These are phyloP conservation scores for Lepidostoma basale DNA, from an alignment of 1,140 invertebrate genomes.

Conservation along the genomic window DNA sequence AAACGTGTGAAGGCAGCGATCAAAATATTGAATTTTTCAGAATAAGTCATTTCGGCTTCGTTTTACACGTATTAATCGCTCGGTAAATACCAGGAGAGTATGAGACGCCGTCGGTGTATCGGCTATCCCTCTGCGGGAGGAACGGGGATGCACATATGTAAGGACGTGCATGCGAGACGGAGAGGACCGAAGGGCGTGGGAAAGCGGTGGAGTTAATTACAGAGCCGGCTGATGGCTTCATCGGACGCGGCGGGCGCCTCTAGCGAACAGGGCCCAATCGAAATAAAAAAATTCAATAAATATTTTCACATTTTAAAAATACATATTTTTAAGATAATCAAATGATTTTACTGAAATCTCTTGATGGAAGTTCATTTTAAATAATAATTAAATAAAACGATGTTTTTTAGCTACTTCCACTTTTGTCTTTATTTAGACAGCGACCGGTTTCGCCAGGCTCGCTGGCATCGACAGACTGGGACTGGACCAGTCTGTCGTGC, in stretches of 20 bases:
- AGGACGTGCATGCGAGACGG: not conserved
- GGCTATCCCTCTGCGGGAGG: not conserved
- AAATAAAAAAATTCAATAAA: not conserved
- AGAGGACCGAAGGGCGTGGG: conserved; percentile 35
- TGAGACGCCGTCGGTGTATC: not conserved
- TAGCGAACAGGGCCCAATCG: not conserved
- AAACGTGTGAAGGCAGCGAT: not conserved
- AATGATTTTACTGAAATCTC: too few species aligned
- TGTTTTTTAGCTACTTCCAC: too few species aligned
- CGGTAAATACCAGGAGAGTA: conserved; percentile 20
- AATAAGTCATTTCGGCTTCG: not conserved
- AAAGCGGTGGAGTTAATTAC: conserved; percentile 40
- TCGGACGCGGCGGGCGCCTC: conserved; percentile 26
- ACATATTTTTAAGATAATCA: not conserved
- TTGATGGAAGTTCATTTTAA: too few species aligned
- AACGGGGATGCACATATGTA: not conserved
- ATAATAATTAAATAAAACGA: too few species aligned
- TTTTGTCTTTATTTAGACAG: too few species aligned
- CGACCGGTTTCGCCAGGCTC: too few species aligned
- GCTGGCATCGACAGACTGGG: too few species aligned
- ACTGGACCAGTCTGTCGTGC: too few species aligned
- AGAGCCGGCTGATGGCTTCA: conserved; percentile 41
- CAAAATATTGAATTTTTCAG: not conserved
- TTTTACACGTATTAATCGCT: conserved; percentile 17
- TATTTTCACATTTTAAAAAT: not conserved